Conservation (phyloP, 2,888 invertebrate genomes). For the Mythimna impura region DNA sequence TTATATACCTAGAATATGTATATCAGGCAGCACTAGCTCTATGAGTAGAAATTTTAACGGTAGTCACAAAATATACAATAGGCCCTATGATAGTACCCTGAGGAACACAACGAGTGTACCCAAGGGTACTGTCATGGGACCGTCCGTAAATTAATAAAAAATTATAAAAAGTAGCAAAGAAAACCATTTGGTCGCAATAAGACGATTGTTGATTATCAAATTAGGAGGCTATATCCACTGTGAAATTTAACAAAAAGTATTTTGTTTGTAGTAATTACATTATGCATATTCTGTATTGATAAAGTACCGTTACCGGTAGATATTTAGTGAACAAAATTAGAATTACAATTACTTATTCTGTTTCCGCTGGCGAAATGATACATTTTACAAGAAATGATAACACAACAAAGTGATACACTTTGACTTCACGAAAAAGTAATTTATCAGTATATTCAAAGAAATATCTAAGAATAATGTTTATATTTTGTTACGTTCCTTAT, state of each 20-base stretch:
- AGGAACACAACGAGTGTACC: background rate
- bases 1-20: background rate
- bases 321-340: no score
- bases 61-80: background rate
- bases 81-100: no score
- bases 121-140: background rate
- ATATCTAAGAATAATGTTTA: background rate
- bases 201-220: background rate
- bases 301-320: background rate
- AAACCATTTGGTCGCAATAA: background rate
- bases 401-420: constrained; percentile 10
- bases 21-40: background rate
- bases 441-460: background rate
- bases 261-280: no score
- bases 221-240: background rate
- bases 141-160: background rate
- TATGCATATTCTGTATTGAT: background rate
- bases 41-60: background rate
- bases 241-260: no score
- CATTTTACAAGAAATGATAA: constrained; percentile 14
- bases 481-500: background rate
- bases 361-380: background rate
- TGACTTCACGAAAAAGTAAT: constrained; percentile 29
- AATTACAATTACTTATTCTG: constrained; percentile 1
- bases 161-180: background rate